Conservation (phyloP, 2,888 invertebrate genomes). For the Drosophila neutralis region DNA sequence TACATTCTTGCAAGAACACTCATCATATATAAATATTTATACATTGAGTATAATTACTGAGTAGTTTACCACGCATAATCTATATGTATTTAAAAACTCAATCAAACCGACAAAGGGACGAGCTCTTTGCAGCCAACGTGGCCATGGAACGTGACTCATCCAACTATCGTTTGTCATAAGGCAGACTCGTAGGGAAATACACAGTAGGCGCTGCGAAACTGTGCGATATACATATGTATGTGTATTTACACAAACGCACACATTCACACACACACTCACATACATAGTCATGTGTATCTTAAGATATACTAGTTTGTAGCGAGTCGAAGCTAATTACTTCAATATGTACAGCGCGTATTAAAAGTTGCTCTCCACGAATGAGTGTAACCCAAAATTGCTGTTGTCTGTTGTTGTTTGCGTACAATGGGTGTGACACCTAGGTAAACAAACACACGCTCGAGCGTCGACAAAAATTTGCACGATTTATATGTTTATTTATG, state of each 20-base stretch:
- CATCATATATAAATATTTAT: not conserved
- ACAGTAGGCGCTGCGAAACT: not conserved
- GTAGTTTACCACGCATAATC: not conserved
- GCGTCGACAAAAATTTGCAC: not conserved
- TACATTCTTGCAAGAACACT: not conserved
- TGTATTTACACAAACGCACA: not conserved
- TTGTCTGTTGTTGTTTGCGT: slow-evolving; percentile 5
- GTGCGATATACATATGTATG: not conserved
- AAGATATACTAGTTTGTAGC: not conserved
- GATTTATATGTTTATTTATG: not conserved
- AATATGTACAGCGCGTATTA: slow-evolving; percentile 15
- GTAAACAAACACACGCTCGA: slow-evolving; percentile 1
- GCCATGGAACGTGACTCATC: slow-evolving; percentile 18
- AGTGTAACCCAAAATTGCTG: not conserved
- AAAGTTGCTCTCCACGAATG: slow-evolving; percentile 3
- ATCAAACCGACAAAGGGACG: not conserved
- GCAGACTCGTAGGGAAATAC: slow-evolving; percentile 1
- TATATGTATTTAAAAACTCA: not conserved
- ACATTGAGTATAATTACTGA: not conserved
- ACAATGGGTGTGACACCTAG: slow-evolving; percentile 11
- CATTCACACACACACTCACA: not conserved
- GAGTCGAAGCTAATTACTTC: slow-evolving; percentile 24
- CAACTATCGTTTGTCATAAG: not conserved
- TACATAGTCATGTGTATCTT: not conserved
- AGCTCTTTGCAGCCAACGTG: slow-evolving; percentile 16